Percentiles rank a stretch among this genome's conserved stretches.
phyloP scores from a whole-genome alignment of 2,113 vertebrate species.

The Oreochromis spilurus region DNA sequence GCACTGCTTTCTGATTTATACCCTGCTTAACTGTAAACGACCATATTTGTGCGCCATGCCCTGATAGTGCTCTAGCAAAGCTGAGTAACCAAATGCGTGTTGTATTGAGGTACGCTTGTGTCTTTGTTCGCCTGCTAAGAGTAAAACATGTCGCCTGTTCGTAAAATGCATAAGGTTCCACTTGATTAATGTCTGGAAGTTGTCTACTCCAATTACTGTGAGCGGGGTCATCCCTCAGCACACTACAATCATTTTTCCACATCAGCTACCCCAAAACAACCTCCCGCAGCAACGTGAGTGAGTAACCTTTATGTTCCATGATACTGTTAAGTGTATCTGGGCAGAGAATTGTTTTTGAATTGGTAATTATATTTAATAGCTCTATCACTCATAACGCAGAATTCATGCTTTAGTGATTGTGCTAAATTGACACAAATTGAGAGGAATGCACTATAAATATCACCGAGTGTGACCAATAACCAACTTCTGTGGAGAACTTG shows the following conservation, averaged over 20 bases:
- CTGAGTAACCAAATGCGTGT: not conserved
- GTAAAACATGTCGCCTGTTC: not conserved
- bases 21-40: not conserved
- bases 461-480: constrained; percentile 24
- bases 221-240: constrained; percentile 8
- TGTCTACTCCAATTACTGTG: constrained; percentile 14
- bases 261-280: constrained; percentile 8
- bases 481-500: constrained; percentile 1
- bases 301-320: constrained; percentile 34
- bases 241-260: constrained; percentile 30
- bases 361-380: constrained; percentile 37
- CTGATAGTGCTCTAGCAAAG: not conserved
- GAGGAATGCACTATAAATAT: constrained; percentile 5
- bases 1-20: not conserved
- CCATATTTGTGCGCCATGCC: not conserved
- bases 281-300: not conserved
- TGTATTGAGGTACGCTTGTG: not conserved
- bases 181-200: constrained; percentile 23
- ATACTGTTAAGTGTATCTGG: constrained; percentile 8
- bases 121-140: not conserved
- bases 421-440: constrained; percentile 11
- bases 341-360: constrained; percentile 15
- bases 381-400: not conserved
- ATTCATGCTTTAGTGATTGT: not conserved
- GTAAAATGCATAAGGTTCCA: constrained; percentile 7